Evolutionary conservation across 2,888 invertebrate genomes (phyloP).

Genomic region (Spodoptera exigua): DNA sequence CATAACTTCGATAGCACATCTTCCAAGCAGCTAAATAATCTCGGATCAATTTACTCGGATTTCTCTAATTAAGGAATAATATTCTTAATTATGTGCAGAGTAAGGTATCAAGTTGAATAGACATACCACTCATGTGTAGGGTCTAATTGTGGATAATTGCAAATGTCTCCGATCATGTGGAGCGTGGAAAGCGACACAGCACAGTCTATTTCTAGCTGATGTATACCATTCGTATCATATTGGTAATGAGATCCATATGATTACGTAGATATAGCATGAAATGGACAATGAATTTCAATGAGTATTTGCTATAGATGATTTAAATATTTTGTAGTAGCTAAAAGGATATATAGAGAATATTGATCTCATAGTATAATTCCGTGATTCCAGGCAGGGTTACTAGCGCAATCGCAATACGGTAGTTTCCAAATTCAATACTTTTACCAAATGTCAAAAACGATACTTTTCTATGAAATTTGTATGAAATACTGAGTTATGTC

Average conservation of each 20-base stretch:
- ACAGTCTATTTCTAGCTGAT: constrained; percentile 20
- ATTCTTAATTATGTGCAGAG: constrained; percentile 17
- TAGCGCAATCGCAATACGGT: no score
- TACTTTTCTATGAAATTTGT: no score
- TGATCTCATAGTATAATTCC: no score
- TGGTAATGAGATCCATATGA: constrained; percentile 6
- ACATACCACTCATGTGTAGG: constrained; percentile 17
- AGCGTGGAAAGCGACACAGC: constrained; percentile 44
- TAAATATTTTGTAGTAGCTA: no score
- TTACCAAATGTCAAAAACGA: no score
- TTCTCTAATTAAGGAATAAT: constrained; percentile 51
- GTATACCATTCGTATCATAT: constrained; percentile 20
- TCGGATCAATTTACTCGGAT: constrained; percentile 40
- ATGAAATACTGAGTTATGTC: no score
- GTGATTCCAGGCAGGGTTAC: no score
- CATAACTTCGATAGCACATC: constrained; percentile 15
- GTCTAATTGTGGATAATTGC: constrained; percentile 44
- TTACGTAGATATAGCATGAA: no score
- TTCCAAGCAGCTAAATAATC: constrained; percentile 31
- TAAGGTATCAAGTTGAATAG: constrained; percentile 23
- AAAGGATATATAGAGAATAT: no score
- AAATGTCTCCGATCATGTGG: constrained; percentile 40
- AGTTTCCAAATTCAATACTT: no score
- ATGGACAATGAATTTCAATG: no score
- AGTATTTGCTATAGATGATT: no score